Base-by-base conservation (phyloP, 2,888 invertebrate species). In the Copidosoma aretas region DNA sequence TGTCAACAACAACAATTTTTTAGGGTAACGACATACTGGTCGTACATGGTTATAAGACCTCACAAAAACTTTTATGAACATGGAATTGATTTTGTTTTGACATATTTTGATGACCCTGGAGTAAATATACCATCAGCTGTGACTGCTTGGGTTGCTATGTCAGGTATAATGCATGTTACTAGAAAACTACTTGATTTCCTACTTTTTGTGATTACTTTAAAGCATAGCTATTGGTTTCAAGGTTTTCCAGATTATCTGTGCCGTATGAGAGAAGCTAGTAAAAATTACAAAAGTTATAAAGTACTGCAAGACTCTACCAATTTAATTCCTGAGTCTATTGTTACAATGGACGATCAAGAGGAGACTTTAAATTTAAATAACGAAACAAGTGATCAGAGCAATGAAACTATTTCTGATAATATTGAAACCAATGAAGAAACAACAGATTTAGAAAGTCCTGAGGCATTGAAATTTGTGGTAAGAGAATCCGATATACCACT, bases 61-160 rank as follows among this genome's bases (percentile, higher is more conserved):
- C 85, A 88, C 60, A 87, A 86, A 1, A 85, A 87, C 66, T 84
- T 88, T 67, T 85, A 89, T 54, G 82, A 91, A 87, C 86, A 87
- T 22, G 93, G 93, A 15, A 88, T 92, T 78, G 92, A 95, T 82
- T 95, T 94, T 84, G 90, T 91, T 49, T 84, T 95, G 51, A 95
- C 94, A 0, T 95, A 95, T 84, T 95, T 91, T 83, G 95, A 95
- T 81, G 93, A 94, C 86, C 94, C 95, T 12, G 94, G 93, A 0
- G 86, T 91, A 3, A 89, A 90, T 60, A 89, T 95, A 76, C 93
- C 94, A 0, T 86, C 91, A 12, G 86, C 89, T 52, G 86, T 92
- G 56, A 89, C 89, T 25, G 86, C 90, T 0, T 95, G 94, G 93
- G 93, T 87, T 17, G 86, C 87, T 15, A 82, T 85, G 79, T 82